Conservation (phyloP, 2,888 invertebrate genomes). For the Drosophila ezoana region DNA sequence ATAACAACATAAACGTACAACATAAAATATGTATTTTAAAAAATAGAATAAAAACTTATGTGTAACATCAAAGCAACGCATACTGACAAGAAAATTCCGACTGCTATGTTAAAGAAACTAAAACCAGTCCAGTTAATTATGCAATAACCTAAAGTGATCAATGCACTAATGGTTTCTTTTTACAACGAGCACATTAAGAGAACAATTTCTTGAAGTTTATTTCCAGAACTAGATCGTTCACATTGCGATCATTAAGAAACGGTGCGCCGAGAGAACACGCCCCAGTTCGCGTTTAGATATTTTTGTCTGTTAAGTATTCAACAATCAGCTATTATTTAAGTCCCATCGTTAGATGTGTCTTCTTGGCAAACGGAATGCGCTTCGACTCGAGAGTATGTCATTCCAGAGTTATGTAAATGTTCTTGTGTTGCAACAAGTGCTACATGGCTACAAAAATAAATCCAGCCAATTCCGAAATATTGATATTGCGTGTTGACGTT, state of each 20-base stretch:
- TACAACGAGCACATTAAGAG: neutral
- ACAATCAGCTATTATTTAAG: slow-evolving; percentile 31
- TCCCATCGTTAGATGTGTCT: slow-evolving; percentile 4
- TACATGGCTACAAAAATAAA: slow-evolving; percentile 15
- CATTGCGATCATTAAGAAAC: slow-evolving; percentile 24
- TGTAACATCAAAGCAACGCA: neutral
- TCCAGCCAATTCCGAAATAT: slow-evolving; percentile 3
- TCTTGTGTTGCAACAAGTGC: slow-evolving; percentile 18
- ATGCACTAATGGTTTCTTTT: slow-evolving; percentile 13
- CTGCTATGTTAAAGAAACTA: neutral
- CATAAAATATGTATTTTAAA: neutral
- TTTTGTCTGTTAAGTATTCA: slow-evolving; percentile 22
- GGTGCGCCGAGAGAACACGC: slow-evolving; percentile 14
- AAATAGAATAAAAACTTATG: neutral
- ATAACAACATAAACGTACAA: neutral
- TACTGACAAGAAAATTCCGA: neutral
- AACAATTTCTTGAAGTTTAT: slow-evolving; percentile 28
- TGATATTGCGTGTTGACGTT: neutral
- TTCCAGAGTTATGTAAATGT: slow-evolving; percentile 1
- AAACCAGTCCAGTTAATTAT: neutral
- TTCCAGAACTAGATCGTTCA: slow-evolving; percentile 29
- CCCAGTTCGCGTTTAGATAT: slow-evolving; percentile 33
- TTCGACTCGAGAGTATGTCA: neutral
- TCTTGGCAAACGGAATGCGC: neutral
- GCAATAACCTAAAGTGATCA: slow-evolving; percentile 18